Percentiles rank a stretch among this genome's conserved stretches.
Evolutionary conservation across 2,113 vertebrate species (phyloP).

Genomic region (Struthidea cinerea): DNA sequence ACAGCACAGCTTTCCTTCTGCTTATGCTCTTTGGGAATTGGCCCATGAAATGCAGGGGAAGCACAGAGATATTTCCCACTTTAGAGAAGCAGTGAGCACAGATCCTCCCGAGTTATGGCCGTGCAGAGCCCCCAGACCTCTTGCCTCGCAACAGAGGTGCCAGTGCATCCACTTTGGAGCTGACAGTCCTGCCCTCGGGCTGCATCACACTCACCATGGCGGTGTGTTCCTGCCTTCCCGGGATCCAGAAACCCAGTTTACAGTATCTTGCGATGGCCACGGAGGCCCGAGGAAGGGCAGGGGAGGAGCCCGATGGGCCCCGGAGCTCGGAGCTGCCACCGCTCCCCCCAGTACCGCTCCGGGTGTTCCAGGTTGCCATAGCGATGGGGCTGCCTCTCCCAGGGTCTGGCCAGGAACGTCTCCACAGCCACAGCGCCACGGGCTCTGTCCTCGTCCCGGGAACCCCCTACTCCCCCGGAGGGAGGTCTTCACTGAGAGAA

Average conservation of each 20-base stretch:
- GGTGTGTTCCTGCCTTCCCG: not conserved
- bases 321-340: not conserved
- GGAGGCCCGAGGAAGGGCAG: not conserved
- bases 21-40: accelerated
- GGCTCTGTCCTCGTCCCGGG: too few relatives aligned
- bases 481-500: too few relatives aligned
- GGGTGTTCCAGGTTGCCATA: not conserved
- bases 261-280: too few relatives aligned
- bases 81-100: not conserved
- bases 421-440: not conserved
- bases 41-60: accelerated
- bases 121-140: not conserved
- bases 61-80: not conserved
- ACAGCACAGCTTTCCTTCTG: not conserved
- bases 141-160: too few relatives aligned
- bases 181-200: not conserved
- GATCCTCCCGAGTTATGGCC: accelerated
- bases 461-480: too few relatives aligned
- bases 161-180: not conserved
- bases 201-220: slow-evolving; percentile 13
- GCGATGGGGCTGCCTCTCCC: not conserved
- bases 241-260: not conserved
- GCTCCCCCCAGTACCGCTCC: accelerated
- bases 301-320: not conserved
- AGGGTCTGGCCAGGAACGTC: too few relatives aligned